phyloP scores from a whole-genome alignment of 2,113 vertebrate genomes.

The Galemys pyrenaicus region DNA sequence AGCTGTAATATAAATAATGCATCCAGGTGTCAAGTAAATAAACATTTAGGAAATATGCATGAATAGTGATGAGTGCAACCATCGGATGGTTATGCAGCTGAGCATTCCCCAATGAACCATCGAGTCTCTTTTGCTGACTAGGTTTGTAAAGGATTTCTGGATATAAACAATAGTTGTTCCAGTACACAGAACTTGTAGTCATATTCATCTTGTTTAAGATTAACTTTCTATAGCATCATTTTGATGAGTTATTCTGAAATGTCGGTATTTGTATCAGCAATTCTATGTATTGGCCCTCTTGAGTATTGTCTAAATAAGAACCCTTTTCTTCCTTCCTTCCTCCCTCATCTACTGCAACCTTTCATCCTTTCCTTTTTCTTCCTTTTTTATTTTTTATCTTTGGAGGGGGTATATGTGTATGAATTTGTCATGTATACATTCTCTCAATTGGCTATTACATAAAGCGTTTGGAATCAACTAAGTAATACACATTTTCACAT shows the following conservation, averaged over 20 bases:
- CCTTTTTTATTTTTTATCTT: neutral
- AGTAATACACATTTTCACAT: neutral
- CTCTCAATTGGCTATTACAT: neutral
- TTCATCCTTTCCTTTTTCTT: neutral
- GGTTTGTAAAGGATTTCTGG: neutral
- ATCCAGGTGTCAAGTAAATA: neutral
- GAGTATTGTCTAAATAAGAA: neutral
- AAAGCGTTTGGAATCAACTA: neutral
- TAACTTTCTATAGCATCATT: neutral
- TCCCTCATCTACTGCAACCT: no score
- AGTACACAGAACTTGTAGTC: neutral
- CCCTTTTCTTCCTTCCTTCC: neutral
- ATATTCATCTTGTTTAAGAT: neutral
- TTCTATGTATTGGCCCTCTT: neutral
- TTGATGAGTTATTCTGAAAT: neutral
- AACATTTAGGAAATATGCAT: neutral
- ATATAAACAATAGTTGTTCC: neutral
- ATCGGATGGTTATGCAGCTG: neutral
- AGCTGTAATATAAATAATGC: conserved; percentile 12
- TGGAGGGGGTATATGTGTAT: neutral
- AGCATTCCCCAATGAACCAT: neutral
- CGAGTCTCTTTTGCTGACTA: neutral
- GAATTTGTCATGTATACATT: neutral
- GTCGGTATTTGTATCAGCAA: neutral
- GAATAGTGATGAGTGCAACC: neutral